Base-by-base conservation (phyloP, 2,888 invertebrate genomes). In the Creontiades dilutus region DNA sequence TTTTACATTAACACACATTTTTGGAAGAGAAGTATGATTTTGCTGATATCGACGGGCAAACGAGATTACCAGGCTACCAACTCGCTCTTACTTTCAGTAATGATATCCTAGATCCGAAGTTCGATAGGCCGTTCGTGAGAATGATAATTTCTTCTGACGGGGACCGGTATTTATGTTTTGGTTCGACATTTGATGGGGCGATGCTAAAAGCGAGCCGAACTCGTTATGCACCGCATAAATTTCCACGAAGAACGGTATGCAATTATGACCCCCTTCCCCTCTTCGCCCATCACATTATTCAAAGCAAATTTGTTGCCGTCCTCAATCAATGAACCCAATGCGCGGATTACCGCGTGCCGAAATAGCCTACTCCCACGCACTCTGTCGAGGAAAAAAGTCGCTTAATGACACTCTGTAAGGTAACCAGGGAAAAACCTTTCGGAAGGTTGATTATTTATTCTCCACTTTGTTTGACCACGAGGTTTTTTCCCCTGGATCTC, bases 381-480 rank as follows among this genome's bases (percentile, higher is more conserved):
- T 68, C 68, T 16, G 52, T 68, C 23, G 37, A 7, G 37, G 37
- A 37, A 37, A 68, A 68, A 68, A 68, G 23, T 68, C 23, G 23
- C 23, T 23, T 68, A 68, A 68, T 68, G 23, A 19, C 68, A 68
- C 68, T 68, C 14, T 37, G 68, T 27, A 27, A 23, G 68, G 68
- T 68, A 68, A 68, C 23, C 27, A 68, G 68, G 16, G 27, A 68
- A 68, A 68, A 68, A 23, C 9, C 13, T 27, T 19, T 68, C 68
- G n/a, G 19, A 23, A 23, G 68, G 46, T 28, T 78, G 78, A 78
- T 78, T 78, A 78, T 78, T 78, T 47, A 27, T 78, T 78, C n/a
- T 46, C 78, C 16, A 47, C 46, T 78, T 78, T 78, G 78, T 78
- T 78, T 78, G 78, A 78, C 78, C 78, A 78, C 37, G 47, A 46